These are phyloP conservation scores for Prinia subflava DNA, from an alignment of 2,113 vertebrate species.

Conservation along the genomic window DNA sequence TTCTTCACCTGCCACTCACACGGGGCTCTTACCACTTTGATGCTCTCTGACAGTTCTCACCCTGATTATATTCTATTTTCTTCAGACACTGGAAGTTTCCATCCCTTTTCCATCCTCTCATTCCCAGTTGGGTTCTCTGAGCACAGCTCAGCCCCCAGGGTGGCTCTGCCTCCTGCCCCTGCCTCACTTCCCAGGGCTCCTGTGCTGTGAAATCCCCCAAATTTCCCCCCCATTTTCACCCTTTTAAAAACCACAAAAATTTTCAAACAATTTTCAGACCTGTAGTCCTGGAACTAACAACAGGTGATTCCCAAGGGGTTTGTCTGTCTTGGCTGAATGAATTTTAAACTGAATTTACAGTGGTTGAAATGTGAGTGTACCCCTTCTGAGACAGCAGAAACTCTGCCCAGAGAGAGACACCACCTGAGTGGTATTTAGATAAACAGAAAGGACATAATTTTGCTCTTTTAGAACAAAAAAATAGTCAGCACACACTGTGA, in stretches of 20 bases:
- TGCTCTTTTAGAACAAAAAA: neutral
- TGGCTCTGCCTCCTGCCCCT: neutral
- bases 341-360: neutral
- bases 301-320: rapidly evolving
- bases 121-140: neutral
- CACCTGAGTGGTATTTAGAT: neutral
- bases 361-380: neutral
- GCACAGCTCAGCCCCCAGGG: neutral
- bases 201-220: rapidly evolving
- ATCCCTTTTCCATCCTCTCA: neutral
- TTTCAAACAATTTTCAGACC: neutral
- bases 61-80: neutral
- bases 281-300: neutral
- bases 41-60: neutral
- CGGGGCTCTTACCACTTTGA: neutral
- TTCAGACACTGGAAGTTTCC: neutral
- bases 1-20: neutral
- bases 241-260: neutral
- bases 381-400: neutral
- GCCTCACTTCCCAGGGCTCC: neutral
- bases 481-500: neutral
- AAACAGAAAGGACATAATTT: neutral
- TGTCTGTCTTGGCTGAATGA: neutral
- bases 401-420: neutral
- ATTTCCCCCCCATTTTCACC: neutral